Percentiles rank a stretch among this genome's conserved stretches.
Evolutionary conservation across 2,113 vertebrate species (phyloP).

Genomic region (Calonectris borealis): DNA sequence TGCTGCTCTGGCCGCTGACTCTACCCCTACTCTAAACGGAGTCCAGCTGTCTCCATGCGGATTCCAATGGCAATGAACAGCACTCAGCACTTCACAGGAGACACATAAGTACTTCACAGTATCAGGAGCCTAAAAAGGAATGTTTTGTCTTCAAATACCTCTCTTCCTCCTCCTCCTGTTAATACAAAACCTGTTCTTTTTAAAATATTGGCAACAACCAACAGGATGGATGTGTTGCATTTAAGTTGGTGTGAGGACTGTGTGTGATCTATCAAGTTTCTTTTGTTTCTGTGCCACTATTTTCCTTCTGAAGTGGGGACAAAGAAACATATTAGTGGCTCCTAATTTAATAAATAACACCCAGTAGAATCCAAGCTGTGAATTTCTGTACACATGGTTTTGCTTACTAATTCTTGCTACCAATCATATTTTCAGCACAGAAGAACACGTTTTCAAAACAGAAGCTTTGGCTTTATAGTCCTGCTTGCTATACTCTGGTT

Average conservation of each 20-base stretch:
- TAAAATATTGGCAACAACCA: neutral
- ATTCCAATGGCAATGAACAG: neutral
- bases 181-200: neutral
- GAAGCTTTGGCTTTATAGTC: neutral
- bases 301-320: neutral
- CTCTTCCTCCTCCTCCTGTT: neutral
- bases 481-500: neutral
- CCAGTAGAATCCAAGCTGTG: neutral
- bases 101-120: neutral
- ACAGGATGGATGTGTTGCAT: neutral
- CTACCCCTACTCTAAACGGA: neutral
- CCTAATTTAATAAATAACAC: conserved; percentile 14
- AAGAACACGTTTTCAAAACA: neutral
- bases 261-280: neutral
- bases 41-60: neutral
- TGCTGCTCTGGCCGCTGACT: neutral
- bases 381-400: neutral
- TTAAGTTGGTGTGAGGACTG: neutral
- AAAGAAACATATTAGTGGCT: neutral
- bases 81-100: neutral
- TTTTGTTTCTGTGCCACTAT: neutral
- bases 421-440: neutral
- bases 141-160: neutral
- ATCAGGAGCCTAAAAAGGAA: neutral
- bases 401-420: neutral